Percentiles rank a stretch among this genome's conserved stretches.
Evolutionary conservation across 2,113 vertebrate genomes (phyloP).

Genomic region (Herpetotheres cachinnans): DNA sequence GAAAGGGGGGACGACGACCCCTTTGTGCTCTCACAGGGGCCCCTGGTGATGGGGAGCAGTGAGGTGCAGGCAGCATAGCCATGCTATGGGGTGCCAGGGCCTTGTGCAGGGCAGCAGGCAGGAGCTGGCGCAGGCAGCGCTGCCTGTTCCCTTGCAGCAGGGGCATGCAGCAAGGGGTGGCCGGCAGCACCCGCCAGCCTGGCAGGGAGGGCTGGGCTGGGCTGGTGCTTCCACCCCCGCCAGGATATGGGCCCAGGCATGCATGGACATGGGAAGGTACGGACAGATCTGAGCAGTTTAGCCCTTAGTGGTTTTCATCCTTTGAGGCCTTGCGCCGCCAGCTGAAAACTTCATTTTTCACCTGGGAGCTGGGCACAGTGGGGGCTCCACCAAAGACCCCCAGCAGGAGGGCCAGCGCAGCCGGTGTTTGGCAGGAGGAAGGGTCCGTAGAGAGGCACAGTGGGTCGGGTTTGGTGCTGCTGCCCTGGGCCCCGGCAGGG

Average conservation of each 20-base stretch:
- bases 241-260: neutral
- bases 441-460: neutral
- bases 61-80: neutral
- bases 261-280: neutral
- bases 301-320: neutral
- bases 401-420: neutral
- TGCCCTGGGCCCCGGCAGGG: neutral
- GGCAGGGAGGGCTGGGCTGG: neutral
- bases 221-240: neutral
- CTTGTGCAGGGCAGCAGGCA: neutral
- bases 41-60: neutral
- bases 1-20: neutral
- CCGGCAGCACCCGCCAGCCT: accelerated
- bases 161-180: neutral
- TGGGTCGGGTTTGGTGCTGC: neutral
- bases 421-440: neutral
- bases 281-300: neutral
- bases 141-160: neutral
- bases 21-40: neutral
- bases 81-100: neutral
- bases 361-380: accelerated
- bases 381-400: neutral
- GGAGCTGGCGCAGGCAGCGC: neutral
- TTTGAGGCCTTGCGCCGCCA: accelerated
- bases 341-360: neutral